Percentiles rank a stretch among this genome's conserved stretches.
Evolutionary conservation across 2,888 invertebrate genomes (phyloP).

Genomic region (Tortricodes alternella): DNA sequence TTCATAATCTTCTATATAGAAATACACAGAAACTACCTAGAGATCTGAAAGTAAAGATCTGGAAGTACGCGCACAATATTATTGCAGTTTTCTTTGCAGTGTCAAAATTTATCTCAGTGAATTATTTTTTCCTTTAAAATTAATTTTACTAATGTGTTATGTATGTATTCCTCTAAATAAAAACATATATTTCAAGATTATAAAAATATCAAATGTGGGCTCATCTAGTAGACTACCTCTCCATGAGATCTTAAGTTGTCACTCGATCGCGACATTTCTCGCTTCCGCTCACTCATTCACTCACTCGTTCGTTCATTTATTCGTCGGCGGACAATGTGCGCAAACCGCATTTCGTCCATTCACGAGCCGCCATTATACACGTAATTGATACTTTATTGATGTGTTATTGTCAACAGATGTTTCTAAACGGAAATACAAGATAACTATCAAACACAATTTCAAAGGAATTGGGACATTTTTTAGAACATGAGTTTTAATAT

Average conservation of each 20-base stretch:
- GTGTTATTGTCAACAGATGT: slow-evolving; percentile 16
- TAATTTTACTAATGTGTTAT: no score
- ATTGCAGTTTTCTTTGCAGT: no score
- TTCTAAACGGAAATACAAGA: slow-evolving; percentile 20
- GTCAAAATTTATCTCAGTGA: no score
- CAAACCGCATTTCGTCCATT: slow-evolving; percentile 16
- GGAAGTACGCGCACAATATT: no score
- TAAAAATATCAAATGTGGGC: not conserved
- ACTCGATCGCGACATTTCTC: slow-evolving; percentile 16
- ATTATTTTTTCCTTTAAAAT: no score
- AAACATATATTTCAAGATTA: no score
- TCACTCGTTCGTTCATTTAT: not conserved
- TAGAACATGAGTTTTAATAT: not conserved
- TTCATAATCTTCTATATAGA: no score
- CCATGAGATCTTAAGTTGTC: not conserved
- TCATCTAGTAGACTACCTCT: not conserved
- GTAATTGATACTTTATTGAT: slow-evolving; percentile 22
- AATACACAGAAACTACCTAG: no score
- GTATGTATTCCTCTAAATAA: no score
- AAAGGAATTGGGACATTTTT: slow-evolving; percentile 23
- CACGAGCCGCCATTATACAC: not conserved
- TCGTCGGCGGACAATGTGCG: slow-evolving; percentile 6
- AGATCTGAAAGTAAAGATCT: no score
- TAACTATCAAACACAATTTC: slow-evolving; percentile 12
- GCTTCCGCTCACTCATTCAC: slow-evolving; percentile 20